Percentiles rank a stretch among this genome's conserved stretches.
Evolutionary conservation across 1,140 invertebrate species (phyloP).

Genomic region (Geopemphigus sp.): DNA sequence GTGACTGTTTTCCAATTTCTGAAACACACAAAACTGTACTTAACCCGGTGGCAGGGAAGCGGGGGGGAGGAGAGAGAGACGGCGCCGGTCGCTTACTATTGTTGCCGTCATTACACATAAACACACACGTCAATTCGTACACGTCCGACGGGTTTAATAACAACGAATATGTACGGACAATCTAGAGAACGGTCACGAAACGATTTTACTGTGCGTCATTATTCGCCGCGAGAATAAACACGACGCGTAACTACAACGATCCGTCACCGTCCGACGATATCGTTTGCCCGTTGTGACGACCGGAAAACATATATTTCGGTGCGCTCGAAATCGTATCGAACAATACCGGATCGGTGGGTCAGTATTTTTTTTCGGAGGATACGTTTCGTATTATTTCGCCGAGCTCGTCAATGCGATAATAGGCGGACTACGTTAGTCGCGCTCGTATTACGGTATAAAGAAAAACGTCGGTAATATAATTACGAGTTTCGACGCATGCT

Average conservation of each 20-base stretch:
- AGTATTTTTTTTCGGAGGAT: no score
- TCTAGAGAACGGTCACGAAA: neutral
- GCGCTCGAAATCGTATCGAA: no score
- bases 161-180: neutral
- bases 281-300: neutral
- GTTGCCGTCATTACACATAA: neutral
- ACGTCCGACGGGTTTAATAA: neutral
- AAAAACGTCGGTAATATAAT: no score
- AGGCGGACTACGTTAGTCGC: no score
- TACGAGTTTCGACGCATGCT: no score
- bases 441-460: no score
- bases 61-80: neutral
- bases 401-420: no score
- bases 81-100: neutral
- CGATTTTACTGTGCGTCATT: neutral
- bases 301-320: no score
- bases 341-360: no score
- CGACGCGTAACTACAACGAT: neutral
- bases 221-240: neutral
- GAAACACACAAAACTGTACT: neutral
- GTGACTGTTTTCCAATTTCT: conserved; percentile 27
- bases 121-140: neutral
- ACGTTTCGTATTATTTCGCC: no score
- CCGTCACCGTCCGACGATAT: no score
- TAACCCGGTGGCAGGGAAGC: no score